Base-by-base conservation (phyloP, 2,888 invertebrate species). In the Thumatha senex region DNA sequence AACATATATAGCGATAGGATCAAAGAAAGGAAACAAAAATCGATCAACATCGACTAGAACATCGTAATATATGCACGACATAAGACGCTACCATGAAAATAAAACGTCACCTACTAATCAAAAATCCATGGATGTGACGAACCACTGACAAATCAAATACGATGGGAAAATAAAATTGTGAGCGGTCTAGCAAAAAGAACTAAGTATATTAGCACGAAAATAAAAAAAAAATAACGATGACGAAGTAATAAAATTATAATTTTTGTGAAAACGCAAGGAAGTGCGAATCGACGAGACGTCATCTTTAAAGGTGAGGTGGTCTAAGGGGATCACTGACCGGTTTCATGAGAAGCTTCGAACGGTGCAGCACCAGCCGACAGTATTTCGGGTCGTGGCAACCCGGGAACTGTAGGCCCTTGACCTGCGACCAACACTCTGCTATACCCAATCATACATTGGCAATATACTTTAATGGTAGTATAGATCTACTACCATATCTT, bases 371-470 rank as follows among this genome's bases (percentile, higher is more conserved):
- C 94, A 97, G 96, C 89, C 97, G 97, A 94, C 97, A 97, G 95
- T 97, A 97, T 93, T 95, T 95, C 89, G 97, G 96, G 94, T 97
- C 97, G 93, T 97, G 96, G 93, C 97, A 96, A 93, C 98, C 98
- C 90, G 97, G 97, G 93, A 98, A 97, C 95, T 96, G 96, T 92
- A 97, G 94, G 92, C 98, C 97, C 94, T 98, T 98, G 94, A 97
- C 96, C 97, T 98, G 95, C 90, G 89, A 89, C 89, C 91, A 92
- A 87, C 81, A 81, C 79, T 79, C 70, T 51, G 70, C 78, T 88
- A 80, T 76, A 71, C 75, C 76, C 72, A 73, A 68, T 47, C 72
- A 70, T 71, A 73, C 74, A 69, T 70, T 69, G 74, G 72, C 66
- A 70, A 51, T 68, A 60, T 10, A 0, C 36, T 1, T 13, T 24